These are phyloP conservation scores for Dicrurus megarhynchus DNA, from an alignment of 2,113 vertebrate species.

Conservation along the genomic window DNA sequence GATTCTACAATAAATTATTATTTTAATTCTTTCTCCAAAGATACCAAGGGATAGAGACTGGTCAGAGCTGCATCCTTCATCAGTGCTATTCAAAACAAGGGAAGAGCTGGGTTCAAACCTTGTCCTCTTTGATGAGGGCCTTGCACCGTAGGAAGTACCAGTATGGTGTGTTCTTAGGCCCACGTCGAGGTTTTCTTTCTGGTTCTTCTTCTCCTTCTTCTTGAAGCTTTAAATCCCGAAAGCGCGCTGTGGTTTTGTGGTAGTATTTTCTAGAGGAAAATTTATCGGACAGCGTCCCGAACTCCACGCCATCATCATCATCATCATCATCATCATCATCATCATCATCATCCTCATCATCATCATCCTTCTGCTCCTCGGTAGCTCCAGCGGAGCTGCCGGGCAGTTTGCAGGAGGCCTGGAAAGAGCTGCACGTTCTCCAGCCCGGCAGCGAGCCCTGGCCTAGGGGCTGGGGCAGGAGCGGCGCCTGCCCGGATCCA, in stretches of 20 bases:
- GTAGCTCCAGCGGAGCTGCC: too few relatives aligned
- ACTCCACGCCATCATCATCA: conserved; percentile 50
- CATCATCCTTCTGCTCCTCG: too few relatives aligned
- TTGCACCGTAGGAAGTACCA: conserved; percentile 94
- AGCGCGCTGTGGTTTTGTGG: conserved; percentile 69
- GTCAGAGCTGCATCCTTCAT: neutral
- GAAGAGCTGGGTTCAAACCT: conserved; percentile 68
- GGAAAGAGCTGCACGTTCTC: neutral
- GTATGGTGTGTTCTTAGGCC: conserved; percentile 79
- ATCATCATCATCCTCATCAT: neutral
- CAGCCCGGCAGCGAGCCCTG: neutral
- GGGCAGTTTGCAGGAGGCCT: neutral
- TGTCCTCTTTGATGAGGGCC: conserved; percentile 82
- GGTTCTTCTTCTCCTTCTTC: conserved; percentile 31
- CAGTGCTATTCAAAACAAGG: rapidly evolving
- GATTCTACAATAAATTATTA: neutral
- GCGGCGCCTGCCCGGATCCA: neutral
- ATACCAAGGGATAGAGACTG: rapidly evolving
- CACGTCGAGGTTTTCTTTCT: neutral
- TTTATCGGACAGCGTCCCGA: conserved; percentile 68
- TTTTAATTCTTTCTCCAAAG: neutral
- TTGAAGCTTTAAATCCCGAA: conserved; percentile 64
- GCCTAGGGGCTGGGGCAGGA: neutral
- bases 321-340: neutral
- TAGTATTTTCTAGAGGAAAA: conserved; percentile 78